phyloP scores from a whole-genome alignment of 2,797 vertebrate genomes.

The Cetoscarus ocellatus region DNA sequence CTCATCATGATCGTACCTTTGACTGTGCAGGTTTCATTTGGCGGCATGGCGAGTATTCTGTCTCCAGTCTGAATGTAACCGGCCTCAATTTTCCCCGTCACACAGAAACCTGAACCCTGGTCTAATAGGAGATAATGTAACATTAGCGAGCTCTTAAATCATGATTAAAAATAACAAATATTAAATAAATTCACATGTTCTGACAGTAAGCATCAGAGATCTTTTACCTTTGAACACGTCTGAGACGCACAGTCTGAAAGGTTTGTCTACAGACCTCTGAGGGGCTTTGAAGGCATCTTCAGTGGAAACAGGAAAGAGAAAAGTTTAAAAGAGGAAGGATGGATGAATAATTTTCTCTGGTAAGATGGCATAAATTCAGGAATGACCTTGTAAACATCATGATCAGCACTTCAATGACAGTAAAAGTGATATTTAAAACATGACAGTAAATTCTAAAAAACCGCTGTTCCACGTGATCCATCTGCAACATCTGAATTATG shows the following conservation, averaged over 20 bases:
- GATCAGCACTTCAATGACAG: constrained; percentile 1
- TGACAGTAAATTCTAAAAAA: too few relatives aligned
- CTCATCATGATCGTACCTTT: constrained; percentile 88
- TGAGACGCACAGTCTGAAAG: constrained; percentile 95
- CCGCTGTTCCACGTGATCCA: too few relatives aligned
- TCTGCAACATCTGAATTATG: too few relatives aligned
- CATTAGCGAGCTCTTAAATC: constrained; percentile 1
- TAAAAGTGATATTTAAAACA: too few relatives aligned
- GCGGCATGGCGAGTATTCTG: constrained; percentile 93
- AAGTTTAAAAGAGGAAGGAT: constrained; percentile 39
- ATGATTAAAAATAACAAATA: not conserved
- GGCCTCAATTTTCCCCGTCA: constrained; percentile 98
- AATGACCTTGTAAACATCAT: not conserved
- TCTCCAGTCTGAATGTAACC: constrained; percentile 96
- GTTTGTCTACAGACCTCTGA: constrained; percentile 94
- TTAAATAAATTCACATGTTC: not conserved
- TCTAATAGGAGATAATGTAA: constrained; percentile 80
- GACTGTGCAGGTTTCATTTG: constrained; percentile 96
- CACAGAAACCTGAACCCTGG: constrained; percentile 98
- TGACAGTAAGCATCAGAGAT: not conserved
- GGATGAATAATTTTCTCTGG: constrained; percentile 50
- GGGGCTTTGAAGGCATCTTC: constrained; percentile 95
- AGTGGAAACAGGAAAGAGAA: not conserved
- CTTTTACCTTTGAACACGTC: constrained; percentile 98
- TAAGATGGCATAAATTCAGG: not conserved